Conservation (phyloP, 2,113 vertebrate species). For the Columba janthina region DNA sequence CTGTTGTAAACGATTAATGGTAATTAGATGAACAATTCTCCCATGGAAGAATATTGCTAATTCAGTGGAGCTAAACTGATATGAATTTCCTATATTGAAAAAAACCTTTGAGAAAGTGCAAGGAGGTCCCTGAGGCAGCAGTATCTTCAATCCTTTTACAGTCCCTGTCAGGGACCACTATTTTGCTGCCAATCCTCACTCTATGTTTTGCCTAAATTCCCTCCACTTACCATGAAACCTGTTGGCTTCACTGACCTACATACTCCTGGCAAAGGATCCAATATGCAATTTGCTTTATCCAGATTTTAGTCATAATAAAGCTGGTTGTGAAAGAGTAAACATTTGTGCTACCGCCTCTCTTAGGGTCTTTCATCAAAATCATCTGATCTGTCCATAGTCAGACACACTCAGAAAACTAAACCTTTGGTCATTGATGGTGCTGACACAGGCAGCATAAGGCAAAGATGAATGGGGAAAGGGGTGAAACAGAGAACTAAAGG, state of each 20-base stretch:
- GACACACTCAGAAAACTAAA: not conserved
- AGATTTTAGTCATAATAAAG: not conserved
- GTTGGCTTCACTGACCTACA: not conserved
- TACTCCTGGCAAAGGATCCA: not conserved
- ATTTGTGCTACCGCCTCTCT: not conserved
- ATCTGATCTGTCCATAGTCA: not conserved
- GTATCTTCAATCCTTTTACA: not conserved
- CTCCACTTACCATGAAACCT: not conserved
- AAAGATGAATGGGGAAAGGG: not conserved
- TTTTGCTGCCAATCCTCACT: not conserved
- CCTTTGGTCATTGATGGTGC: accelerated
- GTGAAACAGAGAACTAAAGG: not conserved
- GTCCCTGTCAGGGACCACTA: not conserved
- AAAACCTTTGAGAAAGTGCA: not conserved
- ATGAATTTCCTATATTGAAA: not conserved
- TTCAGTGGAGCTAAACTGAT: not conserved
- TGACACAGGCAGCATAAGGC: not conserved
- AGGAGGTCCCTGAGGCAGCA: not conserved
- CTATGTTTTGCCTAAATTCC: not conserved
- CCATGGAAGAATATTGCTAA: not conserved
- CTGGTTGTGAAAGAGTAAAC: not conserved
- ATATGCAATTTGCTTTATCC: not conserved
- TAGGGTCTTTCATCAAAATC: not conserved
- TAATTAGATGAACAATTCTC: not conserved
- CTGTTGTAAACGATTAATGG: not conserved